These are phyloP conservation scores for Stenotaenia linearis DNA, from an alignment of 2,888 invertebrate species.

Conservation along the genomic window DNA sequence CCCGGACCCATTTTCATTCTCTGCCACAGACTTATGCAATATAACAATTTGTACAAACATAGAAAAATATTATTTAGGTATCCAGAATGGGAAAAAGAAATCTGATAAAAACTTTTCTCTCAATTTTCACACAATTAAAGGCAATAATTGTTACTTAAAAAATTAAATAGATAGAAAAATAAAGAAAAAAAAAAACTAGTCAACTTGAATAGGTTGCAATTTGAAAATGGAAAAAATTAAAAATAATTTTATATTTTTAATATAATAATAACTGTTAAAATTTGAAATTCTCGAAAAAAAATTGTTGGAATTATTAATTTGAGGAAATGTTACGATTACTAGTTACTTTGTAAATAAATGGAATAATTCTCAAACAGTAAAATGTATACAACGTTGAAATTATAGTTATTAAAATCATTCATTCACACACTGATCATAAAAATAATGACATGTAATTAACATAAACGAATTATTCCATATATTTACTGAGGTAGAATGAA, in stretches of 20 bases:
- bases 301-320: too few species aligned
- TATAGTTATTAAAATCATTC: too few species aligned
- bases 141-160: constrained; percentile 5
- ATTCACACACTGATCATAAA: too few species aligned
- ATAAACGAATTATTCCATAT: neutral
- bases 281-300: neutral
- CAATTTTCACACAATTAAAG: neutral
- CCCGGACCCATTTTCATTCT: neutral
- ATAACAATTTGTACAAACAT: neutral
- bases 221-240: neutral
- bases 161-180: neutral
- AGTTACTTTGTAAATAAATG: neutral
- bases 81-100: neutral
- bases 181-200: neutral
- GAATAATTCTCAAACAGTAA: too few species aligned
- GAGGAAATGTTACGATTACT: too few species aligned
- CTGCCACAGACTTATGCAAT: neutral
- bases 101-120: neutral
- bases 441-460: too few species aligned
- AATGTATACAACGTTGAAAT: too few species aligned
- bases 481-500: neutral
- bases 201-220: neutral
- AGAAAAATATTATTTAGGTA: neutral
- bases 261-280: neutral
- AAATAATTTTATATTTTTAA: neutral